phyloP scores from a whole-genome alignment of 2,888 invertebrate species.

The Norana najaformis region DNA sequence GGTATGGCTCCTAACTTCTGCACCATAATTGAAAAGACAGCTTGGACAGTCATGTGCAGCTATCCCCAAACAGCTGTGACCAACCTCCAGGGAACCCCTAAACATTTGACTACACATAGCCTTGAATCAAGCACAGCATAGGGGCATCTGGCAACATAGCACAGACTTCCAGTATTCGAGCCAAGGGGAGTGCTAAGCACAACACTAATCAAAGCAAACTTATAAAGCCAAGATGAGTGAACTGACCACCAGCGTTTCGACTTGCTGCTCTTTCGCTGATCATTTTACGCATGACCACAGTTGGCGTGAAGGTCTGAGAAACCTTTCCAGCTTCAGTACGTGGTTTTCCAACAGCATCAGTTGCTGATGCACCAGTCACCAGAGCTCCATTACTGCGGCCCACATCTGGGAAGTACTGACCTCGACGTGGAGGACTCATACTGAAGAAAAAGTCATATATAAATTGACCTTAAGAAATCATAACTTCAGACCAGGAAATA shows the following conservation, averaged over 20 bases:
- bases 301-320: neutral
- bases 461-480: neutral
- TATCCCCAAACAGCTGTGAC: too few species aligned
- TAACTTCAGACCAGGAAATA: neutral
- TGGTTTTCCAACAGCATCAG: neutral
- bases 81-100: too few species aligned
- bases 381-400: neutral
- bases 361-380: neutral
- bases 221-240: neutral
- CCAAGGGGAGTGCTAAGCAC: neutral
- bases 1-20: too few species aligned
- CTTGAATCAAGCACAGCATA: too few species aligned
- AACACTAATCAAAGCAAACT: neutral
- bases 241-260: neutral
- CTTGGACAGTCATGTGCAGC: too few species aligned
- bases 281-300: neutral
- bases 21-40: too few species aligned
- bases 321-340: constrained; percentile 13
- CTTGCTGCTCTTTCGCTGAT: neutral
- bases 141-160: too few species aligned
- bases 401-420: neutral
- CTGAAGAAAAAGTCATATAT: neutral
- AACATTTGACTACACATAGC: too few species aligned
- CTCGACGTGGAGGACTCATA: neutral
- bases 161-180: too few species aligned